These are phyloP conservation scores for Empidonax traillii DNA, from an alignment of 2,113 vertebrate genomes.

Conservation along the genomic window DNA sequence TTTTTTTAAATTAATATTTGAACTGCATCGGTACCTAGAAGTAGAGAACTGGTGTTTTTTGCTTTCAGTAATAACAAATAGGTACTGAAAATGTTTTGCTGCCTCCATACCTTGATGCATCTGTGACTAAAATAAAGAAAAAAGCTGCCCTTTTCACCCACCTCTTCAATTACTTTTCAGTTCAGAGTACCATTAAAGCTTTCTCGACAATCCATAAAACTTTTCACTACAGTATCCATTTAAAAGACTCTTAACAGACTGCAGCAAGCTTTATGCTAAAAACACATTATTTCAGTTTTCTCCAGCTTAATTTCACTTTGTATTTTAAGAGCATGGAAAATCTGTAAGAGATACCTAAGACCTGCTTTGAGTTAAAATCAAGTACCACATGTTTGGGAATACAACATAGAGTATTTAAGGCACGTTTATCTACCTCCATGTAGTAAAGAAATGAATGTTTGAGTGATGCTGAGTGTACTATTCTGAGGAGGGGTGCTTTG, in stretches of 20 bases:
- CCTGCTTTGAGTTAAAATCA: not conserved
- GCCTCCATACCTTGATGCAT: not conserved
- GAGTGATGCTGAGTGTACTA: not conserved
- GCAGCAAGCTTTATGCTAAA: not conserved
- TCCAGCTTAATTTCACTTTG: not conserved
- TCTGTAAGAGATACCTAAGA: not conserved
- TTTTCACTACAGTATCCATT: not conserved
- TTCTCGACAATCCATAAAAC: not conserved
- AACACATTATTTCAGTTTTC: not conserved
- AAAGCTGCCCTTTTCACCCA: not conserved
- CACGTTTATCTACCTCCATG: not conserved
- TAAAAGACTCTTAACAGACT: not conserved
- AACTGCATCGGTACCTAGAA: not conserved
- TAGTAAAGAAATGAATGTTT: not conserved
- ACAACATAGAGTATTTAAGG: not conserved
- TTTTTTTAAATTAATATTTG: not conserved
- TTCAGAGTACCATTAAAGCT: not conserved
- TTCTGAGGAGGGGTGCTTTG: not conserved
- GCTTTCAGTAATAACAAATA: not conserved
- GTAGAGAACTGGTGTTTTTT: not conserved
- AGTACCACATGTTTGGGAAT: not conserved
- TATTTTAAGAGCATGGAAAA: not conserved
- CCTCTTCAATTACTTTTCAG: not conserved
- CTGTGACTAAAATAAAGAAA: not conserved
- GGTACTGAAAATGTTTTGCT: constrained; percentile 1